Base-by-base conservation (phyloP, 2,888 invertebrate species). In the Venustoraphidia nigricollis region DNA sequence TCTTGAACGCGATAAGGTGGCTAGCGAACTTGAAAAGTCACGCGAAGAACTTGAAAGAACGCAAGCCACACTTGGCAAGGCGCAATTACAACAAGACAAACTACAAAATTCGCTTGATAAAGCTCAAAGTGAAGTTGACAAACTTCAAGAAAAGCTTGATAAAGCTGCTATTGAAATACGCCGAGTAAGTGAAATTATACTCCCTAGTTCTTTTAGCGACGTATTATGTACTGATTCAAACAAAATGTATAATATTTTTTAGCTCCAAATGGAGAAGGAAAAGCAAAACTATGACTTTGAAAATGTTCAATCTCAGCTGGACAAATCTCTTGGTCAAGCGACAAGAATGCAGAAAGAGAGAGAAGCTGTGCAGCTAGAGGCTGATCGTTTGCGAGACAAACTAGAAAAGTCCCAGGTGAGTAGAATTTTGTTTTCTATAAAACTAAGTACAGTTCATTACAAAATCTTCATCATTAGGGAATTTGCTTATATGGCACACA, bases 271-370 rank as follows among this genome's bases (percentile, higher is more conserved):
- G 63, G 93, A 93, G 64, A 87, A 88, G 57, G 93, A 93, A 69
- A 92, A 92, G 65, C 79, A 84, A 58, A 81, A 81, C 53, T 92
- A 89, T 67, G 93, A 93, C 68, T 89, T 87, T 66, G 92, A 92
- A 61, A 89, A 86, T 58, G 71, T 90, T 53, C 91, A 92, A 64
- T 84, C 89, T 44, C 92, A 93, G 66, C 73, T 93, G 64, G 92
- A 92, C 71, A 92, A 92, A 68, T 83, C 89, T 37, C 73, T 91
- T 53, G 90, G 88, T 13, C 89, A 90, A 65, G 80, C 88, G 43
- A 83, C 84, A 46, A 76, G 92, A 48, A 77, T 91, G 61, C 91
- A 91, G 68, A 92, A 92, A 66, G 93, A 94, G 65, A 76, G 89
- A 46, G 93, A 93, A 65, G 78, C 83, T 3, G 79, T 86, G 34